These are phyloP conservation scores for Asteroscopus sphinx DNA, from an alignment of 2,888 invertebrate genomes.

Conservation along the genomic window DNA sequence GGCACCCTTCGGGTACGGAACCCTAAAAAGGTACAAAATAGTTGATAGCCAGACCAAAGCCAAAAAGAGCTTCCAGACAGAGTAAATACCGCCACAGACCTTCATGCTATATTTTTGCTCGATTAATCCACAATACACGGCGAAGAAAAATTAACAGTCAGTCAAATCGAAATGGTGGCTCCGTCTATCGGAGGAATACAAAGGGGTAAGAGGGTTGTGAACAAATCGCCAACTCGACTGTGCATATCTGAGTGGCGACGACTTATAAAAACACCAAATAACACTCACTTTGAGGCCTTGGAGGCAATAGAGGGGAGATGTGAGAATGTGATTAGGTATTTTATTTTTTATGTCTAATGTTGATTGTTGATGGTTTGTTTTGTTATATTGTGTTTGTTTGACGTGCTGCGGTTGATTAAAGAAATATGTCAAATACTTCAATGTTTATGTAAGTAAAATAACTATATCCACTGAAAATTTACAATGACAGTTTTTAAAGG, in stretches of 20 bases:
- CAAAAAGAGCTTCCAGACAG: too few relatives aligned
- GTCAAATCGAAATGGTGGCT: constrained; percentile 48
- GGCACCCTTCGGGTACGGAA: too few relatives aligned
- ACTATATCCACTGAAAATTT: too few relatives aligned
- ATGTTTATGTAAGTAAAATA: too few relatives aligned
- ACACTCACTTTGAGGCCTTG: constrained; percentile 49
- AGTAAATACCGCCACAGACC: background rate
- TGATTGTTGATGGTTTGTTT: background rate
- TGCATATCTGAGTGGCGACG: constrained; percentile 69
- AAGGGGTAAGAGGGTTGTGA: constrained; percentile 71
- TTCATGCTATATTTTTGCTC: constrained; percentile 20
- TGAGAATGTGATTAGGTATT: constrained; percentile 44
- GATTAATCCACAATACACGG: constrained; percentile 59
- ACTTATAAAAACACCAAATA: constrained; percentile 69
- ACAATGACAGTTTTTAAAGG: too few relatives aligned
- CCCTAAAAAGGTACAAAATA: too few relatives aligned
- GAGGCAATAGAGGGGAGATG: constrained; percentile 58
- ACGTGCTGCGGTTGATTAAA: background rate
- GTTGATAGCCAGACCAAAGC: too few relatives aligned
- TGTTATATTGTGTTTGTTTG: background rate
- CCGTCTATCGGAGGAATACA: constrained; percentile 70
- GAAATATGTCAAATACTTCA: too few relatives aligned
- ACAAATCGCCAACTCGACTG: constrained; percentile 75
- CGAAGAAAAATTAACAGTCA: constrained; percentile 61
- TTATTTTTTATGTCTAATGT: constrained; percentile 6